Conservation (phyloP, 2,797 vertebrate species). For the Scolopax rusticola region DNA sequence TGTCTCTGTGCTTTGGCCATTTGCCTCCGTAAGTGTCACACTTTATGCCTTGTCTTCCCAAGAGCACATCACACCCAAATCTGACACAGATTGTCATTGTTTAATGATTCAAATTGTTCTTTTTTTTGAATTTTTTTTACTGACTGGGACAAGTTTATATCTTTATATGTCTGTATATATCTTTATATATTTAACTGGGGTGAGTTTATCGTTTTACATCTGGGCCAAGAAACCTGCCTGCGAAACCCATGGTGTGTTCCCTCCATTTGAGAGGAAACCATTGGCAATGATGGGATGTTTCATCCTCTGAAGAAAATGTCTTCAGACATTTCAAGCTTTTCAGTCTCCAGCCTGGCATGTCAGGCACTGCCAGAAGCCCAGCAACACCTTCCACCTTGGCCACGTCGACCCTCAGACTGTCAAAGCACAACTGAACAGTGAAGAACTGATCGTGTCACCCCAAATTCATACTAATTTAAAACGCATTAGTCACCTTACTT, state of each 20-base stretch:
- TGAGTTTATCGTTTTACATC: neutral
- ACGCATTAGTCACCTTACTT: neutral
- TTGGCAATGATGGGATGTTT: accelerated
- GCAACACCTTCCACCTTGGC: neutral
- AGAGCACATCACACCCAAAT: neutral
- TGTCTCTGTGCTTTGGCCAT: neutral
- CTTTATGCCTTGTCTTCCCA: neutral
- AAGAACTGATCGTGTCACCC: neutral
- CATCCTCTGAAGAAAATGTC: neutral
- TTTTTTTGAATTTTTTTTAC: neutral
- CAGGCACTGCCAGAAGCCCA: neutral
- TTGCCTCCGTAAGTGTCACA: neutral
- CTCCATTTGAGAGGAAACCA: neutral
- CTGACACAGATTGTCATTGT: neutral
- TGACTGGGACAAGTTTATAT: neutral
- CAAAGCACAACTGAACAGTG: neutral
- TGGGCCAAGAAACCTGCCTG: neutral
- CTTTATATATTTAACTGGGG: no score
- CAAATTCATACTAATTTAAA: neutral
- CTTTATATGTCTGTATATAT: no score
- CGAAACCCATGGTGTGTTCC: neutral
- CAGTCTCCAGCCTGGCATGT: neutral
- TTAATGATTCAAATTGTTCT: neutral
- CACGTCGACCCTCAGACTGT: accelerated
- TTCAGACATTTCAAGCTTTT: neutral